phyloP scores from a whole-genome alignment of 2,113 vertebrate genomes.

The Eurystomus gularis region DNA sequence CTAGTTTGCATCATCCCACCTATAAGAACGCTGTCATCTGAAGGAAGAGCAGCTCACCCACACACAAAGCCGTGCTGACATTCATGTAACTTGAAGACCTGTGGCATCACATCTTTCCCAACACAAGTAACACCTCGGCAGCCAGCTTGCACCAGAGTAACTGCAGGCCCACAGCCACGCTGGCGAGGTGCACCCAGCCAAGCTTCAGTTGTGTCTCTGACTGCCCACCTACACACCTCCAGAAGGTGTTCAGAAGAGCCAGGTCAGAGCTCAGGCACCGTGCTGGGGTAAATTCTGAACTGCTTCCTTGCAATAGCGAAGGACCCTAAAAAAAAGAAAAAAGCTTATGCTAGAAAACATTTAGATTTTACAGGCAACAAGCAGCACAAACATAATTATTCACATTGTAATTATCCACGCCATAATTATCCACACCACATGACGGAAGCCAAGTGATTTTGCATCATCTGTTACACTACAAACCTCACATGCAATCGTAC shows the following conservation, averaged over 20 bases:
- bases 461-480: neutral
- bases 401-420: no score
- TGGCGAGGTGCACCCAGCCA: neutral
- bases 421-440: no score
- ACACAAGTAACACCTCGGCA: neutral
- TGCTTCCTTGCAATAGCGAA: neutral
- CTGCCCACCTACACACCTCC: rapidly evolving
- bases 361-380: neutral
- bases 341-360: neutral
- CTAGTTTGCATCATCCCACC: neutral
- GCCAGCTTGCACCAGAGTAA: neutral
- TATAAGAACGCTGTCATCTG: neutral
- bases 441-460: neutral
- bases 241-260: no score
- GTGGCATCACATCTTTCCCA: neutral
- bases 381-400: neutral
- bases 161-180: neutral
- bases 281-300: neutral
- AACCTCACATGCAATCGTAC: rapidly evolving
- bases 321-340: neutral
- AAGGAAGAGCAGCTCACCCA: neutral
- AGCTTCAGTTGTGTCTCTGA: rapidly evolving
- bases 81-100: neutral
- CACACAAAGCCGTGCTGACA: rapidly evolving
- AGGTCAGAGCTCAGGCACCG: neutral